A percentile compares a stretch with the other conserved stretches of the same genome.
These are phyloP conservation scores for Trichomalopsis sarcophagae DNA, from an alignment of 1,140 invertebrate genomes.

Conservation along the genomic window DNA sequence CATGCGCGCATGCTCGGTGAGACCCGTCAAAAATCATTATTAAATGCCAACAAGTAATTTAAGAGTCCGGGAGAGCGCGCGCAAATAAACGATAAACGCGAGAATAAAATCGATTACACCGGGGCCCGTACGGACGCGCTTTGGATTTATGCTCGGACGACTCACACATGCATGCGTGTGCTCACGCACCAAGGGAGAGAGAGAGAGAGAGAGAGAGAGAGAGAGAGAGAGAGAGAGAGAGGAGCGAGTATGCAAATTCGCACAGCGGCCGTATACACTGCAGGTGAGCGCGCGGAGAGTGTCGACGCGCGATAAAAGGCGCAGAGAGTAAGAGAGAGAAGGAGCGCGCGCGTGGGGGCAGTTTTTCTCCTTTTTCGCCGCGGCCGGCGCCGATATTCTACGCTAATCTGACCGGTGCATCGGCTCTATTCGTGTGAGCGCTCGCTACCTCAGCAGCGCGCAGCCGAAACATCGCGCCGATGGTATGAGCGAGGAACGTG, in stretches of 20 bases:
- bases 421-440: slow-evolving; percentile 53
- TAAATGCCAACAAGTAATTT: slow-evolving; percentile 52
- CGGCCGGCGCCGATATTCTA: slow-evolving; percentile 54
- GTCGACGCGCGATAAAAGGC: slow-evolving; percentile 61
- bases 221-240: too few relatives aligned
- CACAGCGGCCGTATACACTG: slow-evolving; percentile 18
- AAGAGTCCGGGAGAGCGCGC: slow-evolving; percentile 27
- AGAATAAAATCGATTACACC: slow-evolving; percentile 54
- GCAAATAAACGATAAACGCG: slow-evolving; percentile 51
- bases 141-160: slow-evolving; percentile 34
- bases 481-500: background rate
- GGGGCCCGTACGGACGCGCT: background rate
- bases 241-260: slow-evolving; percentile 67
- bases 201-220: background rate
- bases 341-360: slow-evolving; percentile 47
- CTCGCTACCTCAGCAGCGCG: slow-evolving; percentile 60
- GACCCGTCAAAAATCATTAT: slow-evolving; percentile 46
- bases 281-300: slow-evolving; percentile 52
- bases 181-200: background rate
- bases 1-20: background rate
- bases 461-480: slow-evolving; percentile 47
- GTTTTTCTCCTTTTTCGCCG: slow-evolving; percentile 56
- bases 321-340: too few relatives aligned
- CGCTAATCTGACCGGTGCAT: slow-evolving; percentile 60
- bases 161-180: slow-evolving; percentile 9